Percentiles rank a stretch among this genome's conserved stretches.
phyloP scores from a whole-genome alignment of 1,140 invertebrate species.

The Drosophila ambigua region DNA sequence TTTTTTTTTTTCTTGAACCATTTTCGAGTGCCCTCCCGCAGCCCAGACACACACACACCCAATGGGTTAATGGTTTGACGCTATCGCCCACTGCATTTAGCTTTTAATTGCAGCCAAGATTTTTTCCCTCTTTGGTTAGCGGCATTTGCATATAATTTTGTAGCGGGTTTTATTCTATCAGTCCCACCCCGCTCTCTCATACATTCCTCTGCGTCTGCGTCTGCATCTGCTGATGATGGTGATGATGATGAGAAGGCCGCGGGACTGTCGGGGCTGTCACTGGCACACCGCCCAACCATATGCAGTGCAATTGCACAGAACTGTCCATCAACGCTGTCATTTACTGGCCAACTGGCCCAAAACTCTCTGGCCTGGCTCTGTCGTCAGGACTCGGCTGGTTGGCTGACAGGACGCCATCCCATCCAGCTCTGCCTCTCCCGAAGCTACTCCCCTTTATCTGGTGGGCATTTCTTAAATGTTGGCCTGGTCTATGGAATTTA shows the following conservation, averaged over 20 bases:
- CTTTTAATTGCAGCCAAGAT: conserved; percentile 77
- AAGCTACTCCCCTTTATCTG: conserved; percentile 12
- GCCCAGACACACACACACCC: neutral
- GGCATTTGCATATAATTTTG: conserved; percentile 78
- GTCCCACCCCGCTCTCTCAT: neutral
- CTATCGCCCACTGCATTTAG: conserved; percentile 73
- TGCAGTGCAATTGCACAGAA: conserved; percentile 79
- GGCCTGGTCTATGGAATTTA: conserved; percentile 62
- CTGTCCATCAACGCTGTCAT: conserved; percentile 80
- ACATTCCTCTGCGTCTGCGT: no score
- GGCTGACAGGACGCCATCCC: conserved; percentile 24
- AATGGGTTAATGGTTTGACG: conserved; percentile 64
- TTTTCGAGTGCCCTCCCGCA: no score
- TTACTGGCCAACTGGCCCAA: conserved; percentile 67
- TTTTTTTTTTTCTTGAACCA: no score
- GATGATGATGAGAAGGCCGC: conserved; percentile 38
- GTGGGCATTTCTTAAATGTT: conserved; percentile 73
- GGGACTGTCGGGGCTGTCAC: conserved; percentile 53
- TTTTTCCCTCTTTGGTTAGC: conserved; percentile 39
- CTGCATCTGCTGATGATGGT: conserved; percentile 14
- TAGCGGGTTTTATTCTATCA: conserved; percentile 43
- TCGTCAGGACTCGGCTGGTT: neutral
- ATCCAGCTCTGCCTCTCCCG: neutral
- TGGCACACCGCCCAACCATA: conserved; percentile 75
- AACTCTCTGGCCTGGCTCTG: conserved; percentile 46